Evolutionary conservation across 1,140 invertebrate species (phyloP).

Genomic region (Drosophila gunungcola): DNA sequence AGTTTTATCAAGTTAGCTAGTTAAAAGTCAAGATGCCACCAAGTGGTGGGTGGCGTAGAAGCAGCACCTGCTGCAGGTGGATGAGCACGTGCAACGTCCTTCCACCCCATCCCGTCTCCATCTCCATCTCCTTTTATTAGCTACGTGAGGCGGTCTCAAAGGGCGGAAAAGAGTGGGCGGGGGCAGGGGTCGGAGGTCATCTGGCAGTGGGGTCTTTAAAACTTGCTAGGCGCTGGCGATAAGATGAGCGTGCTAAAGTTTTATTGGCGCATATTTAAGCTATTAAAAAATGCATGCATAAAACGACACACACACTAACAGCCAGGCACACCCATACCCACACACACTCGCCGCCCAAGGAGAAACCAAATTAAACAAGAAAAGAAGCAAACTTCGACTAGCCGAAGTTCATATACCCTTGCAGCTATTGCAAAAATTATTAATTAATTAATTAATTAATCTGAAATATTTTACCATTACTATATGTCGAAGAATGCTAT

Average conservation of each 20-base stretch:
- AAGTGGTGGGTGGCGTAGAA: constrained; percentile 29
- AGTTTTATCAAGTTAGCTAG: constrained; percentile 82
- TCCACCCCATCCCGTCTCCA: constrained; percentile 34
- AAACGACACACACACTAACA: constrained; percentile 66
- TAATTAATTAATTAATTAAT: too few relatives aligned
- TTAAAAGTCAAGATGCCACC: constrained; percentile 79
- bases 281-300: constrained; percentile 83
- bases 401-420: too few relatives aligned
- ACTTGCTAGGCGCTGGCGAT: constrained; percentile 71
- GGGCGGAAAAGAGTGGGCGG: constrained; percentile 1
- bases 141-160: constrained; percentile 61
- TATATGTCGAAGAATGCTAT: too few relatives aligned
- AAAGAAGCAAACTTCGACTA: too few relatives aligned
- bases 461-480: too few relatives aligned
- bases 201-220: constrained; percentile 16
- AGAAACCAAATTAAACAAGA: constrained; percentile 63
- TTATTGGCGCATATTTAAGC: constrained; percentile 83
- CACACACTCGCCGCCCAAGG: constrained; percentile 12
- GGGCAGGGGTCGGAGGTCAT: constrained; percentile 28
- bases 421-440: too few relatives aligned
- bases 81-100: constrained; percentile 66
- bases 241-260: constrained; percentile 82
- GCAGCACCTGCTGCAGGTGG: constrained; percentile 36
- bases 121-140: constrained; percentile 66
- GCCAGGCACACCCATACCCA: constrained; percentile 1